These are phyloP conservation scores for Paguma larvata DNA, from an alignment of 2,797 vertebrate species.

Conservation along the genomic window DNA sequence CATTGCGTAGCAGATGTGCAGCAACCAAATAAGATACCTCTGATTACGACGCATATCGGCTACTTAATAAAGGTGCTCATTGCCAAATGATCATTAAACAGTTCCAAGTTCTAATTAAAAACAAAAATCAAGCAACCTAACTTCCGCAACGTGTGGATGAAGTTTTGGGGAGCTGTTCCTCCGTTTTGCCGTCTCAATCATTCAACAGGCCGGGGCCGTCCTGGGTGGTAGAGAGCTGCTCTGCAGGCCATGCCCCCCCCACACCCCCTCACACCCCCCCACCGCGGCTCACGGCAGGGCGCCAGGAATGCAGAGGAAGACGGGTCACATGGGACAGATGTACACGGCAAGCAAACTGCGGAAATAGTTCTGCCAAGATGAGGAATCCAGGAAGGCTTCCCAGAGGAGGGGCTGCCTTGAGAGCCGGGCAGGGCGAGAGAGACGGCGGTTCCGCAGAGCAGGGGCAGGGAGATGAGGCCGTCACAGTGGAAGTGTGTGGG, in stretches of 20 bases:
- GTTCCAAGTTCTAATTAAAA: not conserved
- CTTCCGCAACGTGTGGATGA: not conserved
- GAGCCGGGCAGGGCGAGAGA: not conserved
- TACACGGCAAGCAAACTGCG: no score
- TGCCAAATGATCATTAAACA: not conserved
- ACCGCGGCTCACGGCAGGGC: fast-evolving
- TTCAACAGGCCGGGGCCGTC: not conserved
- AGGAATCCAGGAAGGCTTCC: not conserved
- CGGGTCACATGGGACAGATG: not conserved
- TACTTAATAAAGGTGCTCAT: not conserved
- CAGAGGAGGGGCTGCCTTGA: not conserved
- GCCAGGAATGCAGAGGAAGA: not conserved
- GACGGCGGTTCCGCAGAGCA: not conserved
- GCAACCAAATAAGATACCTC: not conserved
- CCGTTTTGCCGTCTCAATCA: not conserved
- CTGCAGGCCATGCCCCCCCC: no score
- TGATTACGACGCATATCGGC: not conserved
- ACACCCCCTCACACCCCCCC: no score
- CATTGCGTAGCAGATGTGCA: not conserved
- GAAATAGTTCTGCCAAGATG: not conserved
- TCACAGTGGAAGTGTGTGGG: not conserved
- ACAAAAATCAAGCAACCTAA: not conserved
- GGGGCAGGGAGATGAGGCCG: not conserved
- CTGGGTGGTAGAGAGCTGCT: not conserved
- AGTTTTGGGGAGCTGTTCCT: not conserved